Base-by-base conservation (phyloP, 2,888 invertebrate genomes). In the Drosophila rubida region DNA sequence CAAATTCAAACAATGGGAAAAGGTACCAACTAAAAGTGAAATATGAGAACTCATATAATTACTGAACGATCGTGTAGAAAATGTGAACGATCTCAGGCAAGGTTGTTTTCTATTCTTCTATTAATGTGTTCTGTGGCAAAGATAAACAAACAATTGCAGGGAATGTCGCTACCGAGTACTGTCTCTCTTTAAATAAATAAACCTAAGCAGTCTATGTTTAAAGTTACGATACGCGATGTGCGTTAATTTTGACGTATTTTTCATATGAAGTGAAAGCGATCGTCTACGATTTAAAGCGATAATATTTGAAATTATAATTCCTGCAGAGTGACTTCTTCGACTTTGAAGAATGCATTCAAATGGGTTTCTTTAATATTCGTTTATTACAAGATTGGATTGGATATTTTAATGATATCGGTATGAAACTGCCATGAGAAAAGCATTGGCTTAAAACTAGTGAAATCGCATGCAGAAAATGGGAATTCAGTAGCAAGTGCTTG, bases 401-500 rank as follows among this genome's bases (percentile, higher is more conserved):
- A 5, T 16, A 39, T 51, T 57, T 16, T 5, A 50, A 69, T 75
- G 54, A 46, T 11, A 27, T 13, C 14, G 41, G 4, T 3, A n/a
- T 35, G 5, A 13, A 13, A 13, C n/a, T n/a, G n/a, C n/a, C n/a
- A 14, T 5, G 7, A 13, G n/a, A 19, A 22, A 45, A 39, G 42
- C 59, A 7, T 22, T 37, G 9, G 35, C 58, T 60, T 44, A 11
- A 6, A 39, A 30, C 6, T 35, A 35, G 13, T n/a, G n/a, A 41
- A 49, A 11, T 55, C 25, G 30, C 48, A 55, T 67, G 51, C 45
- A 37, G 19, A 54, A 23, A 27, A 51, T 54, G 61, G 57, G 69
- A 50, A 30, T 71, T 51, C 69, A 51, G 53, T 61, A 30, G 45
- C 67, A 76, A 69, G 74, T 65, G 66, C 61, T 63, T 68, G 73